Percentiles rank a stretch among this genome's conserved stretches.
phyloP scores from a whole-genome alignment of 2,113 vertebrate genomes.

The Mesembrinibis cayennensis region DNA sequence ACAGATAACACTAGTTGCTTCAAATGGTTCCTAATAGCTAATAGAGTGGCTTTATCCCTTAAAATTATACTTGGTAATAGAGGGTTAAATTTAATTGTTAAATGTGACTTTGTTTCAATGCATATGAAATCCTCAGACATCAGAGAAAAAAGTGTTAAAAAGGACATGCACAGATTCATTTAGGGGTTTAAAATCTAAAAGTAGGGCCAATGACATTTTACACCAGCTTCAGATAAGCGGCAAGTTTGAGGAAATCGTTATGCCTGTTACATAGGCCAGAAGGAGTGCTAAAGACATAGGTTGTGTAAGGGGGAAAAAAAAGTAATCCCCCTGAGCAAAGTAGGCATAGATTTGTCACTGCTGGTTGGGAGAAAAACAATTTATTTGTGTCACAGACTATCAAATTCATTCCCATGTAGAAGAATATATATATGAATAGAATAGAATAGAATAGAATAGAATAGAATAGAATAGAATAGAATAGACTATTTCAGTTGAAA shows the following conservation, averaged over 20 bases:
- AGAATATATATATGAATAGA: neutral
- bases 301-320: neutral
- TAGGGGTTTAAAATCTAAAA: neutral
- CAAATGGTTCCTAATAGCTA: neutral
- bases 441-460: neutral
- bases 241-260: neutral
- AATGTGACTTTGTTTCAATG: neutral
- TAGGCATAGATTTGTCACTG: neutral
- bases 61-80: neutral
- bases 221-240: neutral
- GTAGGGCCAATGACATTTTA: neutral
- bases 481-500: neutral
- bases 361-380: neutral
- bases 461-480: neutral
- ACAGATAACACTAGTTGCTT: neutral
- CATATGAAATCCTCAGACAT: neutral
- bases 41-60: neutral
- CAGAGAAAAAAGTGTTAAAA: neutral
- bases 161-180: neutral
- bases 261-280: neutral
- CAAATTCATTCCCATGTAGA: neutral
- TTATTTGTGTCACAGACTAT: neutral
- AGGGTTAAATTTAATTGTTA: neutral
- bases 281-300: neutral
- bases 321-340: neutral